These are phyloP conservation scores for Anguilla anguilla DNA, from an alignment of 2,797 vertebrate species.

Conservation along the genomic window DNA sequence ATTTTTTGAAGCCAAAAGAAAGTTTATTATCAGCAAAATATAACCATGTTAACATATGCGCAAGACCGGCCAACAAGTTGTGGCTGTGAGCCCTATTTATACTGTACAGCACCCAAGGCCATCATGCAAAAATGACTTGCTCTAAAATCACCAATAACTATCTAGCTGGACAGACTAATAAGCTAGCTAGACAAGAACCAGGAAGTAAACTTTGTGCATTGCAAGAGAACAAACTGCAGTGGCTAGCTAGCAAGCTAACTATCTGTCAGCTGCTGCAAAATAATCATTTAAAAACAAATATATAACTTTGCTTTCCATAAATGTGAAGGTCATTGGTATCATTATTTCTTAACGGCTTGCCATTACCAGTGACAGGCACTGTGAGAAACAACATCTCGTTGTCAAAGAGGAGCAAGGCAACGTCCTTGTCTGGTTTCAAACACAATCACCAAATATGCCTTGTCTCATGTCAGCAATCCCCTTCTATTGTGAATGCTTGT, in stretches of 20 bases:
- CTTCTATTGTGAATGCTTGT: constrained; percentile 3
- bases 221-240: background rate
- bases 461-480: constrained; percentile 19
- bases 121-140: too few species aligned
- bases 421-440: background rate
- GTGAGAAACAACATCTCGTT: background rate
- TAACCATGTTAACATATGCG: too few species aligned
- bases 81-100: too few species aligned
- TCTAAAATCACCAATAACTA: too few species aligned
- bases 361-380: background rate
- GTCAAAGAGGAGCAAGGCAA: constrained; percentile 5
- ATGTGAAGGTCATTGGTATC: background rate
- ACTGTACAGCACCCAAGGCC: too few species aligned
- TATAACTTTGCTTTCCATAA: background rate
- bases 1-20: too few species aligned
- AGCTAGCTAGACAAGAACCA: too few species aligned
- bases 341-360: background rate
- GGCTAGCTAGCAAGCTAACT: background rate
- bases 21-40: too few species aligned
- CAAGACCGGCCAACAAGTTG: too few species aligned
- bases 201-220: background rate
- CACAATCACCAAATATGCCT: constrained; percentile 11
- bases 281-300: background rate
- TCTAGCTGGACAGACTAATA: too few species aligned
- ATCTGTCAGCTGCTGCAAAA: too few species aligned